These are phyloP conservation scores for Brachionus rotundiformis DNA, from an alignment of 1,140 invertebrate species.

Conservation along the genomic window DNA sequence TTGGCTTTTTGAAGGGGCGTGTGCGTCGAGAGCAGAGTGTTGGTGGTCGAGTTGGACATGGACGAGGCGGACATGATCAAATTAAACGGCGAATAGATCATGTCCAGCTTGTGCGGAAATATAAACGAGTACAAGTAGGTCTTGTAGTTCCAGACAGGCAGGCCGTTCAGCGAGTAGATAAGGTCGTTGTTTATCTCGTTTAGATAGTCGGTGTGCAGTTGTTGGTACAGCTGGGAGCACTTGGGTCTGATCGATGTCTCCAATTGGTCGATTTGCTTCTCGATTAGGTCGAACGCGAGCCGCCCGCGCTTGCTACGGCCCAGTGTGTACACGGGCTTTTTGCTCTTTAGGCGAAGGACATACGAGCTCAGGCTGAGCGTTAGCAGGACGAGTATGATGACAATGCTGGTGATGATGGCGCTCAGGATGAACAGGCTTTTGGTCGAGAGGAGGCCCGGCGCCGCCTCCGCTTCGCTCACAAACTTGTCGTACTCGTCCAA, in stretches of 20 bases:
- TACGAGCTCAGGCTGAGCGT: not conserved
- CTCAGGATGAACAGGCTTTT: not conserved
- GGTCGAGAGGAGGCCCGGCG: not conserved
- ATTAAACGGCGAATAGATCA: not conserved
- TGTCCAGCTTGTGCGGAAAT: not conserved
- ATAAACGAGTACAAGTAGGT: conserved; percentile 8
- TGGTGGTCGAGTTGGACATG: conserved; percentile 15
- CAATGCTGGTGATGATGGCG: not conserved
- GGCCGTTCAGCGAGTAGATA: not conserved
- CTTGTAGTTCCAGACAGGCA: conserved; percentile 41
- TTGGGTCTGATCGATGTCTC: not conserved
- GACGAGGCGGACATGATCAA: not conserved
- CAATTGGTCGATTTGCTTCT: conserved; percentile 14
- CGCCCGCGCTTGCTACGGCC: not conserved
- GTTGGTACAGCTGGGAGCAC: conserved; percentile 7
- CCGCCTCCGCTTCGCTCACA: not conserved
- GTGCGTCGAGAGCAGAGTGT: conserved; percentile 9
- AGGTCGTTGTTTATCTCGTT: conserved; percentile 41
- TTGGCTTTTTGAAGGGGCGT: conserved; percentile 12
- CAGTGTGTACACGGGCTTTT: not conserved
- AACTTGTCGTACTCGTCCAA: not conserved
- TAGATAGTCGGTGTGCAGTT: conserved; percentile 27
- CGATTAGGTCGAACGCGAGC: not conserved
- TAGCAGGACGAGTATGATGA: not conserved
- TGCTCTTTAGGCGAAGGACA: not conserved